phyloP scores from a whole-genome alignment of 2,888 invertebrate species.

The Andrena praecox region DNA sequence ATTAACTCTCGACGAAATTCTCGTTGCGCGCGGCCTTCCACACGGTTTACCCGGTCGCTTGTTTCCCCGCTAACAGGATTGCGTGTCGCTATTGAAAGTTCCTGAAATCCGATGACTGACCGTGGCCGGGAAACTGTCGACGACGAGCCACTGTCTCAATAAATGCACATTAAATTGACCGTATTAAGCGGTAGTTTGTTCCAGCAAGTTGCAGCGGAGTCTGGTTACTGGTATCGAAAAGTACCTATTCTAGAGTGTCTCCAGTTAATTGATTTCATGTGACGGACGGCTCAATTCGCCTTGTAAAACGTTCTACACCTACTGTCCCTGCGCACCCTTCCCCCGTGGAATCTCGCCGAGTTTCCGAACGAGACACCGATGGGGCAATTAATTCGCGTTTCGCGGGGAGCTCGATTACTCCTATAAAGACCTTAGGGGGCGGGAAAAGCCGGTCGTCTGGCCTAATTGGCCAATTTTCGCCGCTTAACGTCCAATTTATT shows the following conservation, averaged over 20 bases:
- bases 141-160: conserved; percentile 3
- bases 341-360: conserved; percentile 54
- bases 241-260: background rate
- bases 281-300: conserved; percentile 63
- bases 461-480: conserved; percentile 83
- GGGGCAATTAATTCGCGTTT: conserved; percentile 78
- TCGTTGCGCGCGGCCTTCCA: conserved; percentile 40
- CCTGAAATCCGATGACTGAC: conserved; percentile 3
- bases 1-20: conserved; percentile 56
- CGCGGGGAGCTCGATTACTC: conserved; percentile 76
- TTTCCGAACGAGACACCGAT: conserved; percentile 72
- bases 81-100: conserved; percentile 37
- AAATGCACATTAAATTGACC: background rate
- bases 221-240: conserved; percentile 19
- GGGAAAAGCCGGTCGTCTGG: conserved; percentile 78
- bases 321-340: conserved; percentile 15
- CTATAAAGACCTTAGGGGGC: conserved; percentile 76
- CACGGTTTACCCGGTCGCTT: conserved; percentile 41
- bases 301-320: conserved; percentile 45
- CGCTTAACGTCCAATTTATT: conserved; percentile 83
- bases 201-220: background rate
- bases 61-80: conserved; percentile 41
- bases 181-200: background rate
- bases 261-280: conserved; percentile 56
- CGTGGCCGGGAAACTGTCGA: conserved; percentile 12